Evolutionary conservation across 2,797 vertebrate genomes (phyloP).

Genomic region (Myiotriccus ornatus): DNA sequence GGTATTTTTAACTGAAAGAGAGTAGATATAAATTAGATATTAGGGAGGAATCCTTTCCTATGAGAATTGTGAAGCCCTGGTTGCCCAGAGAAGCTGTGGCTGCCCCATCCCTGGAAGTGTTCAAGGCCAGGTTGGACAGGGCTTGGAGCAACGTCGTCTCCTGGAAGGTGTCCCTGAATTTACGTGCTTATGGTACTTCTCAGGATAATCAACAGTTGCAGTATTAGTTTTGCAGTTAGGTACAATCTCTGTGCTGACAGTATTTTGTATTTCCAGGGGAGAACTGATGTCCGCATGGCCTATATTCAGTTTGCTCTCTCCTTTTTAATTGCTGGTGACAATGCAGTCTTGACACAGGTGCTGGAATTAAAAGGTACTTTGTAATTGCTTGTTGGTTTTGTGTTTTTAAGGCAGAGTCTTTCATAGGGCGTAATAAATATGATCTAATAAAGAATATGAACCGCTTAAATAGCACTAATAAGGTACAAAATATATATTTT

Average conservation of each 20-base stretch:
- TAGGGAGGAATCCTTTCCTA: neutral
- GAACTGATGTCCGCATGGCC: slow-evolving; percentile 86
- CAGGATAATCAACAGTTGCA: neutral
- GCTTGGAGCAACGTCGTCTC: rapidly evolving
- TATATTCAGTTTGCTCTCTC: slow-evolving; percentile 91
- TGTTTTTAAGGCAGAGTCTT: neutral
- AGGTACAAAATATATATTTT: neutral
- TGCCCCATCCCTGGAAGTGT: neutral
- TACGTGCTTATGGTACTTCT: neutral
- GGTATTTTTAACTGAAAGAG: neutral
- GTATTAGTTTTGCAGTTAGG: neutral
- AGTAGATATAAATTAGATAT: neutral
- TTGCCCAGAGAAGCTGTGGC: neutral
- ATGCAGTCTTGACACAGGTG: slow-evolving; percentile 80
- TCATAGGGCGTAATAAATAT: neutral
- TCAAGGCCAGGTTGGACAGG: neutral
- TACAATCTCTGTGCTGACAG: neutral
- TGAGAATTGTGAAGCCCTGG: no score
- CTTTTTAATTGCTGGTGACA: slow-evolving; percentile 90
- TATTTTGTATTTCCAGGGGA: slow-evolving; percentile 75
- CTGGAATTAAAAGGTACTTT: slow-evolving; percentile 90
- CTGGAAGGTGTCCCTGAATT: neutral
- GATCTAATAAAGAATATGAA: neutral
- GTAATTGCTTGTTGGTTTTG: neutral
- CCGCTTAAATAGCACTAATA: neutral